Percentiles rank a stretch among this genome's conserved stretches.
Conservation (phyloP, 2,888 invertebrate genomes). For the Stenoptilia bipunctidactyla region DNA sequence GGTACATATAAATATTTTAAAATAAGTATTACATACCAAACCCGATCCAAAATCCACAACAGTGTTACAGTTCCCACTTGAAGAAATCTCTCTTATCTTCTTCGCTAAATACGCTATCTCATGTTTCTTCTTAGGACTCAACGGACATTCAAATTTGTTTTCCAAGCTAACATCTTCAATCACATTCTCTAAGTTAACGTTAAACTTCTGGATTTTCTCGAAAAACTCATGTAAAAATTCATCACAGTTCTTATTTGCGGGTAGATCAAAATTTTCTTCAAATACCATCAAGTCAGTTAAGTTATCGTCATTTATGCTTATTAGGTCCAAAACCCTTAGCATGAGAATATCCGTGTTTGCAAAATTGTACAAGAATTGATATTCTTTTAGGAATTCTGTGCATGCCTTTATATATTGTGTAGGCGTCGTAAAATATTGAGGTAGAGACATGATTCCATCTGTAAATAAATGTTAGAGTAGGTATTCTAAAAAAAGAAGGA, state of each 20-base stretch:
- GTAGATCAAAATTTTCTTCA: slow-evolving; percentile 21
- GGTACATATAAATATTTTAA: neutral
- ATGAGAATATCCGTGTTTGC: slow-evolving; percentile 76
- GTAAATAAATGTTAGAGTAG: neutral
- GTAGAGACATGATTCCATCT: slow-evolving; percentile 33
- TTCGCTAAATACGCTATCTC: slow-evolving; percentile 76
- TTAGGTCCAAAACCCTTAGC: slow-evolving; percentile 59
- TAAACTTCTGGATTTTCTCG: slow-evolving; percentile 24
- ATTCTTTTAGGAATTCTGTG: slow-evolving; percentile 67
- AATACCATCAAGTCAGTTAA: slow-evolving; percentile 24
- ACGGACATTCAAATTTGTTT: slow-evolving; percentile 30
- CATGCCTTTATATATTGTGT: slow-evolving; percentile 69
- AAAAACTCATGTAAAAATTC: slow-evolving; percentile 31
- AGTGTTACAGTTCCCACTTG: slow-evolving; percentile 45
- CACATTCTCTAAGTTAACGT: slow-evolving; percentile 22
- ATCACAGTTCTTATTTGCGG: slow-evolving; percentile 13
- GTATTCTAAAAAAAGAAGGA: no score
- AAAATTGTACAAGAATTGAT: slow-evolving; percentile 74
- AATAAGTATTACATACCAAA: slow-evolving; percentile 66
- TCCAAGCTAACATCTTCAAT: slow-evolving; percentile 15
- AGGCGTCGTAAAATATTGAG: slow-evolving; percentile 25
- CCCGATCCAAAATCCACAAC: slow-evolving; percentile 83
- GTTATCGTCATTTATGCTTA: slow-evolving; percentile 45
- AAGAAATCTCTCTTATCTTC: slow-evolving; percentile 63
- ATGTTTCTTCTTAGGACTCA: slow-evolving; percentile 77